A percentile compares a stretch with the other conserved stretches of the same genome.
phyloP scores from a whole-genome alignment of 64 coral and sea anemone species.

The Catalaphyllia jardinei region DNA sequence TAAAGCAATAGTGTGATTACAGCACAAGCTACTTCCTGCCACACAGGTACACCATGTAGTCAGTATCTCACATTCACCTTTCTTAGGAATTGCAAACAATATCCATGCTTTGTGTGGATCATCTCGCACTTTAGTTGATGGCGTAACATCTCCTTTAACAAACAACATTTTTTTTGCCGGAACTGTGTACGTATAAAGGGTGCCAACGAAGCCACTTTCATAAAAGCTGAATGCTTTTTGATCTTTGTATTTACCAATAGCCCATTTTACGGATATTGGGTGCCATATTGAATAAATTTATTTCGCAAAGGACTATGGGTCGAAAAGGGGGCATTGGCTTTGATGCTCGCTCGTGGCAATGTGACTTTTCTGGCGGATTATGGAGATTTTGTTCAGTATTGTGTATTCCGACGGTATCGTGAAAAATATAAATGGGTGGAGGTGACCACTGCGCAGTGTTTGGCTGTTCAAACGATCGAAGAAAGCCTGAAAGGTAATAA shows the following conservation, averaged over 20 bases:
- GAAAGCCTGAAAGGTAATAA: too few relatives aligned
- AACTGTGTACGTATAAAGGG: constrained; percentile 16
- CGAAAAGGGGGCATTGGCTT: too few relatives aligned
- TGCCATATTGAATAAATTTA: too few relatives aligned
- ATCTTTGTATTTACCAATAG: constrained; percentile 34
- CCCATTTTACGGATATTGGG: too few relatives aligned
- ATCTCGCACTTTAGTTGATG: constrained; percentile 49
- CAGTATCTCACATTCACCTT: not conserved
- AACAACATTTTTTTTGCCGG: constrained; percentile 5
- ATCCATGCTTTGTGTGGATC: constrained; percentile 48
- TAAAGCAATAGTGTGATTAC: not conserved
- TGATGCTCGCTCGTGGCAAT: too few relatives aligned
- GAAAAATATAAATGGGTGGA: too few relatives aligned
- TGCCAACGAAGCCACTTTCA: constrained; percentile 68
- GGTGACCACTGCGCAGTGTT: too few relatives aligned
- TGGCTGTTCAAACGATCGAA: too few relatives aligned
- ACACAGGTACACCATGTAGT: constrained; percentile 67
- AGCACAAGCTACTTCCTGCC: constrained; percentile 12
- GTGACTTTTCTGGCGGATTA: too few relatives aligned
- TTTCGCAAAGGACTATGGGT: too few relatives aligned
- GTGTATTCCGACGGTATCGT: too few relatives aligned
- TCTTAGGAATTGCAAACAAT: constrained; percentile 20
- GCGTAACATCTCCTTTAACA: constrained; percentile 50
- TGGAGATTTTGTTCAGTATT: too few relatives aligned
- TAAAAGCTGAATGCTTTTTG: constrained; percentile 50